Conservation (phyloP, 35 echinoderm and acorn worm species). For the Chiridota heheva region DNA sequence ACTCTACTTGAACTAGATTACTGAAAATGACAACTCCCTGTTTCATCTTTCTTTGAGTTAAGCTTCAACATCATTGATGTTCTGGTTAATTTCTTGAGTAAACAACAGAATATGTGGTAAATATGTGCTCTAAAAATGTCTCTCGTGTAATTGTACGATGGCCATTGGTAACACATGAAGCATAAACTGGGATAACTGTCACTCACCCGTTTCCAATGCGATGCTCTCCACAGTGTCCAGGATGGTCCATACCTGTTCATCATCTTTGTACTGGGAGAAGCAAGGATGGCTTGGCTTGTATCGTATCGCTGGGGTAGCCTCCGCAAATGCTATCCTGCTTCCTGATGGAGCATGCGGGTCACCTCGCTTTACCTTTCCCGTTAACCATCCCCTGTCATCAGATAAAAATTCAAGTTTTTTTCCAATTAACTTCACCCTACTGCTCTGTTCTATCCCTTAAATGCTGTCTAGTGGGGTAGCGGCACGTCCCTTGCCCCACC, state of each 20-base stretch:
- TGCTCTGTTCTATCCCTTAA: too few species aligned
- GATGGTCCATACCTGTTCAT: slow-evolving; percentile 56
- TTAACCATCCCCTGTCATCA: slow-evolving; percentile 65
- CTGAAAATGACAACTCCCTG: too few species aligned
- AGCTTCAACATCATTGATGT: too few species aligned
- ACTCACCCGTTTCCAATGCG: slow-evolving; percentile 49
- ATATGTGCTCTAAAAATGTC: too few species aligned
- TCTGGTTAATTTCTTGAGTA: too few species aligned
- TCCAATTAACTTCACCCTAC: background rate
- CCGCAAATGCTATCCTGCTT: slow-evolving; percentile 58
- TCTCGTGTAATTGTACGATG: too few species aligned
- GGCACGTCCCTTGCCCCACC: too few species aligned
- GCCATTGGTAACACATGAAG: background rate
- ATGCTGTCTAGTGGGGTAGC: too few species aligned
- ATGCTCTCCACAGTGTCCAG: slow-evolving; percentile 52
- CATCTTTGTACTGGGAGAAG: slow-evolving; percentile 33
- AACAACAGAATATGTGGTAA: too few species aligned
- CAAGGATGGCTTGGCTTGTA: slow-evolving; percentile 51
- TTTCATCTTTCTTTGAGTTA: too few species aligned
- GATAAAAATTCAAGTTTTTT: background rate
- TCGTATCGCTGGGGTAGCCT: slow-evolving; percentile 20
- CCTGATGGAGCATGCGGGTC: slow-evolving; percentile 44
- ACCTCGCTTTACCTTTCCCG: slow-evolving; percentile 66
- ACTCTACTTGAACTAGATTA: too few species aligned
- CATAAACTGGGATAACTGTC: background rate